Conservation (phyloP, 92 coral and sea anemone species). For the Palythoa grandiflora region DNA sequence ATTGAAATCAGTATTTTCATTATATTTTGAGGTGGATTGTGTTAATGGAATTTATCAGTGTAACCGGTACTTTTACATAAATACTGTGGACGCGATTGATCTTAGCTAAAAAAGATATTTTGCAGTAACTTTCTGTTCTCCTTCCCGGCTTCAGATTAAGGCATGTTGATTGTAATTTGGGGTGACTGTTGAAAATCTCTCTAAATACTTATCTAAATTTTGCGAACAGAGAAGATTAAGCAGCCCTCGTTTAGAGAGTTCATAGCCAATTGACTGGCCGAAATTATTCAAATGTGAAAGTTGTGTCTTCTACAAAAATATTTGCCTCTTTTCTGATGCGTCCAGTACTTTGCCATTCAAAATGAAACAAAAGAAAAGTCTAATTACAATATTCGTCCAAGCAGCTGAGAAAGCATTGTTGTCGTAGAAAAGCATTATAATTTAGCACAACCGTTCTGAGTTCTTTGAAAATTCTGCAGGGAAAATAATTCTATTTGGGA, state of each 20-base stretch:
- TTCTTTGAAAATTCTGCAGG: neutral
- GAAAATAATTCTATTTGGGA: neutral
- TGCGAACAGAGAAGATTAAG: neutral
- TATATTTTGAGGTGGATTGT: neutral
- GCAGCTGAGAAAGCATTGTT: neutral
- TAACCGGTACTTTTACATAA: neutral
- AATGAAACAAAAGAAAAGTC: neutral
- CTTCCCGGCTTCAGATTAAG: neutral
- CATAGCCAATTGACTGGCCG: neutral
- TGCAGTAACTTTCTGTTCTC: neutral
- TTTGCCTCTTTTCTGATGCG: neutral
- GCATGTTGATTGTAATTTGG: neutral
- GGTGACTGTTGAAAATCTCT: neutral
- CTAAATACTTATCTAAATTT: neutral
- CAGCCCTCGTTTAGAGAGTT: neutral
- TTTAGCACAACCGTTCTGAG: neutral
- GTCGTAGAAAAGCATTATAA: neutral
- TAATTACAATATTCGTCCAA: neutral
- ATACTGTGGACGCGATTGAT: neutral
- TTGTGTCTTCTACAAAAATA: constrained; percentile 23
- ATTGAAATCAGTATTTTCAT: neutral
- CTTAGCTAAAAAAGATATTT: neutral
- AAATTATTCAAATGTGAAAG: constrained; percentile 1
- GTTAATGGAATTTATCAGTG: neutral
- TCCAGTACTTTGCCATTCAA: neutral